These are phyloP conservation scores for Lymantria monacha DNA, from an alignment of 2,888 invertebrate genomes.

Conservation along the genomic window DNA sequence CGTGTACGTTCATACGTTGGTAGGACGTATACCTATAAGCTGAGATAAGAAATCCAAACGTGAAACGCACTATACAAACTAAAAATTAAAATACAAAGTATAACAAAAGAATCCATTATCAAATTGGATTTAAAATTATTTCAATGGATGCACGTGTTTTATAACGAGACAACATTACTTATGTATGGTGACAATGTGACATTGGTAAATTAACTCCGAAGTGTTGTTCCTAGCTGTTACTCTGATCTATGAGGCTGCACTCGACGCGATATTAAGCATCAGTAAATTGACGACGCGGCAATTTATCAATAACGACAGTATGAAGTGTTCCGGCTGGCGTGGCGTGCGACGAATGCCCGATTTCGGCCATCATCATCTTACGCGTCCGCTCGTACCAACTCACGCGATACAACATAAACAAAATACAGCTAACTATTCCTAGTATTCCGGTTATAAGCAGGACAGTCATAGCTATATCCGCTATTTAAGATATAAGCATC, in stretches of 20 bases:
- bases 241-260: slow-evolving; percentile 40
- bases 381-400: slow-evolving; percentile 31
- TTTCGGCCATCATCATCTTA: slow-evolving; percentile 59
- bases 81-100: no score
- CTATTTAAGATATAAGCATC: not conserved
- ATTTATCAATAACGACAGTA: slow-evolving; percentile 80
- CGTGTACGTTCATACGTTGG: no score
- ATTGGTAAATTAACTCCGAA: slow-evolving; percentile 42
- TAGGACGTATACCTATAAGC: no score
- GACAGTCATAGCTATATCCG: slow-evolving; percentile 11
- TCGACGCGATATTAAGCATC: slow-evolving; percentile 47
- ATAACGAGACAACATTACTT: not conserved
- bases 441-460: slow-evolving; percentile 5
- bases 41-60: no score
- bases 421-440: slow-evolving; percentile 11
- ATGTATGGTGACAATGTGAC: slow-evolving; percentile 43
- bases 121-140: no score
- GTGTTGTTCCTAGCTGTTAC: slow-evolving; percentile 34
- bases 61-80: no score
- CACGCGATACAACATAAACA: slow-evolving; percentile 29
- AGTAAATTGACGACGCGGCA: slow-evolving; percentile 64
- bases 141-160: not conserved
- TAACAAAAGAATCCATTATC: no score
- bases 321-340: slow-evolving; percentile 70
- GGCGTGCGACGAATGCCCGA: slow-evolving; percentile 43